Evolutionary conservation across 2,113 vertebrate species (phyloP), one percentile per base, ranked within the genome.

Genomic region (Tachysurus vachellii): DNA sequence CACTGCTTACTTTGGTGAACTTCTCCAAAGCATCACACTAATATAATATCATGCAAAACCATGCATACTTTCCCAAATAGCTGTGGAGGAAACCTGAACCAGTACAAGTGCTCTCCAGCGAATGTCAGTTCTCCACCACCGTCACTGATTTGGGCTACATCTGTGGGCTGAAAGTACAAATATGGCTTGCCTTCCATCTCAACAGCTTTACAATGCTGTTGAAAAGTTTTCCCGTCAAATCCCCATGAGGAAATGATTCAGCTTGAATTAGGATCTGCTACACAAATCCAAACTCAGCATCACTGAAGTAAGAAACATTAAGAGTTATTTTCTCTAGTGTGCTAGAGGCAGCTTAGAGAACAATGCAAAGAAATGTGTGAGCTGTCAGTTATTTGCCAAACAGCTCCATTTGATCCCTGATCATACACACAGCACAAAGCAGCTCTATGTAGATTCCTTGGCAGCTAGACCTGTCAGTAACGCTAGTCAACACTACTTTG

Each of bases 1-100:
- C 80, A n/a, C 2, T 93, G 91, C 87, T 93, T 91, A 90, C 84
- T 92, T 93, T 93, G 88, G 88, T 90, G 76, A 88, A 86, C 83
- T 61, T 71, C 70, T 79, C 70, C 21, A 88, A 88, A 90, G 88
- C 80, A 88, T 82, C 87, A 88, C 62, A 82, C 91, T 89, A 84
- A 84, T 89, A 86, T 86, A 88, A 89, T 90, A 82, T 86, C 17
- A 31, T 82, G 86, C 86, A 88, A 90, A 91, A 86, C 88, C 68
- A 61, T 83, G 77, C 71, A 89, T 90, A 80, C 89, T 91, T 90
- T 90, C 86, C 66, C 88, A 90, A 91, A 92, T 62, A 83, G 68
- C 57, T 76, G 42, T 75, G 88, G 84, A 88, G 70, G 88, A 91
- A 92, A 91, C 57, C 50, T 86, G 85, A 86, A 87, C 91, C 85